phyloP scores from a whole-genome alignment of 2,797 vertebrate species.

The Protosalanx chinensis region DNA sequence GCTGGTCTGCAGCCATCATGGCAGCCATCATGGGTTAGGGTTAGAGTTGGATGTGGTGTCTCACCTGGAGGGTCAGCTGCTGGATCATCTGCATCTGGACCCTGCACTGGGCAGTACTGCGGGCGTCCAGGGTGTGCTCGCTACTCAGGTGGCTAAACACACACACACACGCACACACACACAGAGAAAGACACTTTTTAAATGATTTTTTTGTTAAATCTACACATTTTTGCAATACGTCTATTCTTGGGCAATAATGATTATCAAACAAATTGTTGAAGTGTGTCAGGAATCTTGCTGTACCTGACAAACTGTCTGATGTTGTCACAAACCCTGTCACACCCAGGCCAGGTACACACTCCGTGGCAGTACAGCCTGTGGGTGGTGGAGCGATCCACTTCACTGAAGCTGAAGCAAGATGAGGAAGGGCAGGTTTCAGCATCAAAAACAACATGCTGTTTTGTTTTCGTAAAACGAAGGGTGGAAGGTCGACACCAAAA shows the following conservation, averaged over 20 bases:
- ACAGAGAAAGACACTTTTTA: not conserved
- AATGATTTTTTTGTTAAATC: not conserved
- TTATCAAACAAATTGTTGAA: not conserved
- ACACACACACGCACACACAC: not conserved
- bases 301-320: conserved; percentile 90
- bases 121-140: conserved; percentile 89
- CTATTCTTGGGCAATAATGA: not conserved
- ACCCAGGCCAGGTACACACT: conserved; percentile 91
- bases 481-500: conserved; percentile 26
- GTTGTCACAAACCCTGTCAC: conserved; percentile 71
- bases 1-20: no score
- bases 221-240: not conserved
- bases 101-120: conserved; percentile 90
- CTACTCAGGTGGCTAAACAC: conserved; percentile 83
- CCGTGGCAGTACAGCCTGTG: conserved; percentile 86
- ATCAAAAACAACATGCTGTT: conserved; percentile 28
- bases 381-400: conserved; percentile 50
- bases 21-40: no score
- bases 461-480: conserved; percentile 40
- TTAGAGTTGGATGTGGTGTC: not conserved
- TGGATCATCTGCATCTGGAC: conserved; percentile 96
- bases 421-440: conserved; percentile 9
- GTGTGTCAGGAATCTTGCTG: conserved; percentile 43
- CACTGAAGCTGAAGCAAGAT: conserved; percentile 34
- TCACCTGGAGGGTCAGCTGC: conserved; percentile 91